These are phyloP conservation scores for Phaetusa simplex DNA, from an alignment of 2,113 vertebrate genomes.

Conservation along the genomic window DNA sequence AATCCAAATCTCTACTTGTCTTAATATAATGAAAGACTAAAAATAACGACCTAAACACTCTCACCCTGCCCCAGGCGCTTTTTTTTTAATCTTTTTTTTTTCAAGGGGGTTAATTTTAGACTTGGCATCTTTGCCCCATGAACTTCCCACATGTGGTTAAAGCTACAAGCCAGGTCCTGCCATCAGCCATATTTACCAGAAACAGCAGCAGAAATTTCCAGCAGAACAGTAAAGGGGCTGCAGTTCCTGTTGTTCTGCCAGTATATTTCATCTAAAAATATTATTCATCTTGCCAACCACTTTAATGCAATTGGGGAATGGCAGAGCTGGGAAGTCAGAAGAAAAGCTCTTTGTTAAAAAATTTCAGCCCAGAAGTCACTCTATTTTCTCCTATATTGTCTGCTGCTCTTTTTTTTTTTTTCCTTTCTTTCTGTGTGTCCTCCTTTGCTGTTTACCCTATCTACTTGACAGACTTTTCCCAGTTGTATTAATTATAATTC, in stretches of 20 bases:
- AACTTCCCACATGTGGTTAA: slow-evolving; percentile 76
- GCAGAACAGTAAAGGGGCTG: slow-evolving; percentile 71
- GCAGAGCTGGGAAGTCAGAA: slow-evolving; percentile 44
- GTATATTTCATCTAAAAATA: slow-evolving; percentile 70
- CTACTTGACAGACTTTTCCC: slow-evolving; percentile 38
- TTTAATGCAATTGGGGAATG: slow-evolving; percentile 65
- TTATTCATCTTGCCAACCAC: slow-evolving; percentile 59
- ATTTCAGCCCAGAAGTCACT: slow-evolving; percentile 22
- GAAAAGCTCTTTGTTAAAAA: slow-evolving; percentile 62
- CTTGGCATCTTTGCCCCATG: slow-evolving; percentile 65
- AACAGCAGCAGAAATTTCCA: slow-evolving; percentile 75
- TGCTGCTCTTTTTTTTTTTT: not conserved
- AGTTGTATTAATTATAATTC: slow-evolving; percentile 46
- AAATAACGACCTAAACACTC: slow-evolving; percentile 40
- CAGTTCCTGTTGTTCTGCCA: slow-evolving; percentile 71
- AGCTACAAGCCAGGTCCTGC: slow-evolving; percentile 73
- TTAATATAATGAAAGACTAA: slow-evolving; percentile 34
- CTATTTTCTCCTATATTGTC: slow-evolving; percentile 25
- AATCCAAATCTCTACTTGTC: slow-evolving; percentile 12
- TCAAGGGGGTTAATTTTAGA: slow-evolving; percentile 72
- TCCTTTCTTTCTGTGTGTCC: not conserved
- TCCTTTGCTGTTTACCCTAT: slow-evolving; percentile 23
- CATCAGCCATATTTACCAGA: slow-evolving; percentile 76
- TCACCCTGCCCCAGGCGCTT: slow-evolving; percentile 50
- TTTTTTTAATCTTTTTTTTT: not conserved